phyloP scores from a whole-genome alignment of 2,113 vertebrate genomes.

The Plecturocebus donacophilus region DNA sequence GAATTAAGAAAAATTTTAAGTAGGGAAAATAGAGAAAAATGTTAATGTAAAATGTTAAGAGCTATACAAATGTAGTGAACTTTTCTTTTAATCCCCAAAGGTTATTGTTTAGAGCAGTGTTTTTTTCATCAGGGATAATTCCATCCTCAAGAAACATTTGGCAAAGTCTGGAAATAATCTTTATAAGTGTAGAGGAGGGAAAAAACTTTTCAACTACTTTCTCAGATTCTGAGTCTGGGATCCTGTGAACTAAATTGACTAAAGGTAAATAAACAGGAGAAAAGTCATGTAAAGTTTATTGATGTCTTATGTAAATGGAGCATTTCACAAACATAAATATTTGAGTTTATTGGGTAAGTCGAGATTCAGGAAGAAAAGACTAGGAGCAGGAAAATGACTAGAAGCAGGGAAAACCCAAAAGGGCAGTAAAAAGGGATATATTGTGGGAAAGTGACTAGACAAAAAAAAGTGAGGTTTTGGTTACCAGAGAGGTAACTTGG shows the following conservation, averaged over 20 bases:
- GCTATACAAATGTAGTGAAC: not conserved
- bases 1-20: too few species aligned
- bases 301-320: not conserved
- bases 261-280: not conserved
- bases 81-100: not conserved
- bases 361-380: not conserved
- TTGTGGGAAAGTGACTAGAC: not conserved
- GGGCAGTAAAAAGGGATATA: not conserved
- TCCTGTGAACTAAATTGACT: not conserved
- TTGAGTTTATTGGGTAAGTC: not conserved
- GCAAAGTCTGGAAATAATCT: not conserved
- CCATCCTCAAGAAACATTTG: not conserved
- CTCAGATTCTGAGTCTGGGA: not conserved
- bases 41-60: not conserved
- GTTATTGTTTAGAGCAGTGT: not conserved
- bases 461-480: not conserved
- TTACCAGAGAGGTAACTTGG: rapidly evolving
- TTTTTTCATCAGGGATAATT: not conserved
- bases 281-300: not conserved
- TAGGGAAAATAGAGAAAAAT: too few species aligned
- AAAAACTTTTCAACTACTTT: not conserved
- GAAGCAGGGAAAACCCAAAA: not conserved
- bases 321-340: not conserved
- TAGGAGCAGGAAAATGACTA: not conserved
- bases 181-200: not conserved